A percentile compares a stretch with the other conserved stretches of the same genome.
These are phyloP conservation scores for Ditula angustiorana DNA, from an alignment of 2,888 invertebrate genomes.

Conservation along the genomic window DNA sequence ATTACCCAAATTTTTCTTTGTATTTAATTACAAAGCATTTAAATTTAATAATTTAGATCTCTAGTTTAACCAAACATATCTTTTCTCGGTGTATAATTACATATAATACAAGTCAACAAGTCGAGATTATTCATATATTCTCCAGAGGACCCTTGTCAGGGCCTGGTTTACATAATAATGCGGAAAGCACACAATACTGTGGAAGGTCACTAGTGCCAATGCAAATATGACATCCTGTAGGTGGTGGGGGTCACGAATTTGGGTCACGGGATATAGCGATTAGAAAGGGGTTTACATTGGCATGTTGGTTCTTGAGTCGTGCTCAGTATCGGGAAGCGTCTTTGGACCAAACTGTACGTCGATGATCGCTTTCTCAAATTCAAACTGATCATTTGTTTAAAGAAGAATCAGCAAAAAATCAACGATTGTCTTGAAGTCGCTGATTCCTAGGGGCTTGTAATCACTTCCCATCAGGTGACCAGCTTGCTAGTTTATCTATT, in stretches of 20 bases:
- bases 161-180: conserved; percentile 18
- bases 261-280: conserved; percentile 6
- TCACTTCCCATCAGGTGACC: too few relatives aligned
- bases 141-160: conserved; percentile 10
- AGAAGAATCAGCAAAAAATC: too few relatives aligned
- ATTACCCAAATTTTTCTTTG: too few relatives aligned
- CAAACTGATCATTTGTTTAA: too few relatives aligned
- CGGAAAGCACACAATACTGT: conserved; percentile 1
- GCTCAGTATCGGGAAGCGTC: not conserved
- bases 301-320: not conserved
- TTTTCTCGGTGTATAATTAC: not conserved
- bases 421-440: too few relatives aligned
- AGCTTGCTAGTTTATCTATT: too few relatives aligned
- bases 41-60: too few relatives aligned
- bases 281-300: not conserved
- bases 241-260: not conserved
- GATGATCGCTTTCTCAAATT: too few relatives aligned
- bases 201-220: conserved; percentile 24
- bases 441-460: too few relatives aligned
- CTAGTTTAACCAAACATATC: too few relatives aligned
- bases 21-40: too few relatives aligned
- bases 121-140: conserved; percentile 21
- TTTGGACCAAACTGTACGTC: not conserved
- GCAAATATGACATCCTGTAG: conserved; percentile 19
- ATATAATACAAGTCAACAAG: not conserved